Base-by-base conservation (phyloP, 2,888 invertebrate genomes). In the Limenitis camilla region DNA sequence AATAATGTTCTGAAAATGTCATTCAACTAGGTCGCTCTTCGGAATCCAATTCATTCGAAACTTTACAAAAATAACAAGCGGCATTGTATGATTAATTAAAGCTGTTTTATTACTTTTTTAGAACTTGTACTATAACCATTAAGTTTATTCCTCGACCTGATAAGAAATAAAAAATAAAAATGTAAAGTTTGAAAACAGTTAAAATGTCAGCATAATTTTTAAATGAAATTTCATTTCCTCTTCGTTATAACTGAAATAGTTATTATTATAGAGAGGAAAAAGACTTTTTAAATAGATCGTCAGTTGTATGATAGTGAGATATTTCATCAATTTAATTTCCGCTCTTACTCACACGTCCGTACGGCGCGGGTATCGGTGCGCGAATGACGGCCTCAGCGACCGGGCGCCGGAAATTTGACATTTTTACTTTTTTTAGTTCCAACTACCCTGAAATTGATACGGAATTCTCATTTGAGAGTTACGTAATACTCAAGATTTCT, bases 251-350 rank as follows among this genome's bases (percentile, higher is more conserved):
- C 36, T 40, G 5, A 31, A 5, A 49, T 49, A 55, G 46, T 40
- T 52, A 46, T 36, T 49, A 39, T 46, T 48, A 33, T 10, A 30
- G 31, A 46, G 40, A 31, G 8, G 46, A 40, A 51, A 40, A 33
- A 33, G 38, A 29, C 29, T 40, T 53, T 58, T 54, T 54, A 46
- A n/a, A 40, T 58, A 49, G 39, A 53, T 46, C 39, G 40, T 6
- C 32, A 19, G 39, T 11, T 45, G 36, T 41, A 27, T 36, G 49
- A 58, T 54, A 52, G 50, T 39, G 40, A 28, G 43, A 44, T 45
- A 45, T 28, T 43, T 40, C 43, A 54, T 56, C 33, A 52, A 60
- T 54, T 60, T 51, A 44, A 60, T 60, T 60, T 60, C 60, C 60
- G 55, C 38, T 27, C 31, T 42, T 30, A 30, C 40, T 49, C 52